A percentile compares a stretch with the other conserved stretches of the same genome.
phyloP scores from a whole-genome alignment of 2,797 vertebrate genomes.

The Xiphorhynchus erythropygius region DNA sequence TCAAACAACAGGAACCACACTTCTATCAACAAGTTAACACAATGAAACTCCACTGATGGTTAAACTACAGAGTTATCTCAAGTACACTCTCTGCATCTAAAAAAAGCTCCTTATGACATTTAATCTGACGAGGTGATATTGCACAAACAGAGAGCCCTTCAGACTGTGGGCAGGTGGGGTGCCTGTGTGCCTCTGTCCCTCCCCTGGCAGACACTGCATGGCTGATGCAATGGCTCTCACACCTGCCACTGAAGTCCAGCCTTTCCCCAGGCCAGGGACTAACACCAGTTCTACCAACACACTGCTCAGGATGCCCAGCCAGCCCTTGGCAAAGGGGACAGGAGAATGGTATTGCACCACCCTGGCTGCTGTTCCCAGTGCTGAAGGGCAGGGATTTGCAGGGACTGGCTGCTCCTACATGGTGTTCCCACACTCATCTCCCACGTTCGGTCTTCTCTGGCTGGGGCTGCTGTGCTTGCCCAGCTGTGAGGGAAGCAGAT shows the following conservation, averaged over 20 bases:
- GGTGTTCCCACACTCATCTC: neutral
- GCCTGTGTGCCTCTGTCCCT: neutral
- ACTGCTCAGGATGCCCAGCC: neutral
- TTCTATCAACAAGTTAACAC: neutral
- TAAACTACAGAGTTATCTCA: neutral
- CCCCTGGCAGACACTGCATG: neutral
- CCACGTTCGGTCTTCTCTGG: neutral
- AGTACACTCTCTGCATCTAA: neutral
- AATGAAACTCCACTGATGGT: neutral
- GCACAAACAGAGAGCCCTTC: neutral
- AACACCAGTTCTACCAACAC: neutral
- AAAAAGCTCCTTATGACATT: conserved; percentile 1
- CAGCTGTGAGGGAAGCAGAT: neutral
- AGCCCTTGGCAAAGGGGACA: neutral
- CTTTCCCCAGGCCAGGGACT: neutral
- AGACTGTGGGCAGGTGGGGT: neutral
- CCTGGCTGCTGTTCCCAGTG: neutral
- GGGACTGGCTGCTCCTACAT: neutral
- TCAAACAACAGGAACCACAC: neutral
- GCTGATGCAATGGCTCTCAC: neutral
- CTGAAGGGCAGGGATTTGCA: neutral
- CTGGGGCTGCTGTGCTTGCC: neutral
- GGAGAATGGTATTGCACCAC: neutral
- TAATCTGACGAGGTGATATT: neutral
- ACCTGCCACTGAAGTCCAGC: neutral